A percentile compares a stretch with the other conserved stretches of the same genome.
These are phyloP conservation scores for Heterohyrax brucei DNA, from an alignment of 2,797 vertebrate genomes.

Conservation along the genomic window DNA sequence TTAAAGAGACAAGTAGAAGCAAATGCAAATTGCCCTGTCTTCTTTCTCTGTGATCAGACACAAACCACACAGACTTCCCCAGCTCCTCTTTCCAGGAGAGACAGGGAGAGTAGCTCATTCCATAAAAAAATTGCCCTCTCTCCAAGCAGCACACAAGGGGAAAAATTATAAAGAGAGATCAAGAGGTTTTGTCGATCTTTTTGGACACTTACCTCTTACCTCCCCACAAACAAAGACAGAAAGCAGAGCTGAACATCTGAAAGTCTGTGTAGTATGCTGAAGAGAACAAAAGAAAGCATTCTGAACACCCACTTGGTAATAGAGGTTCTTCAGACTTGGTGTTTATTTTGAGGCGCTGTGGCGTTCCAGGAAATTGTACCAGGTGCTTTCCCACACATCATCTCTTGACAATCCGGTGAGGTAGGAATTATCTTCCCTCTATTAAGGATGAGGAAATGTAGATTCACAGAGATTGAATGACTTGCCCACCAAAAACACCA, in stretches of 20 bases:
- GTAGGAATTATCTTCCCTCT: constrained; percentile 29
- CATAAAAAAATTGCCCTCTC: background rate
- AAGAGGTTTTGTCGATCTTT: background rate
- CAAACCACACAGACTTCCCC: background rate
- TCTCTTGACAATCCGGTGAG: constrained; percentile 55
- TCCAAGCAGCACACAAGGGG: background rate
- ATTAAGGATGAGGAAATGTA: constrained; percentile 2
- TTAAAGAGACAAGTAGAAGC: background rate
- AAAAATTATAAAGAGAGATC: background rate
- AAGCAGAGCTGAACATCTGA: background rate
- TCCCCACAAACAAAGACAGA: background rate
- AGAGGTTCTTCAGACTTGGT: background rate
- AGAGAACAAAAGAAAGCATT: constrained; percentile 24
- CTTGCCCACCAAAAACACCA: background rate
- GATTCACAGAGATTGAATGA: background rate
- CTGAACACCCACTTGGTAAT: background rate
- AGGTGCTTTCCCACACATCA: constrained; percentile 77
- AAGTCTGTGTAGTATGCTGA: background rate
- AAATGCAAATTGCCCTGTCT: no score
- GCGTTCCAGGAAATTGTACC: constrained; percentile 55
- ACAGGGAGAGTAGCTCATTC: background rate
- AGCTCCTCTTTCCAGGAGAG: background rate
- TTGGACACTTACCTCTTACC: background rate
- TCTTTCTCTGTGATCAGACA: background rate
- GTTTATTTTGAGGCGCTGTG: constrained; percentile 32